Conservation (phyloP, 2,888 invertebrate species). For the Phengaris arion region DNA sequence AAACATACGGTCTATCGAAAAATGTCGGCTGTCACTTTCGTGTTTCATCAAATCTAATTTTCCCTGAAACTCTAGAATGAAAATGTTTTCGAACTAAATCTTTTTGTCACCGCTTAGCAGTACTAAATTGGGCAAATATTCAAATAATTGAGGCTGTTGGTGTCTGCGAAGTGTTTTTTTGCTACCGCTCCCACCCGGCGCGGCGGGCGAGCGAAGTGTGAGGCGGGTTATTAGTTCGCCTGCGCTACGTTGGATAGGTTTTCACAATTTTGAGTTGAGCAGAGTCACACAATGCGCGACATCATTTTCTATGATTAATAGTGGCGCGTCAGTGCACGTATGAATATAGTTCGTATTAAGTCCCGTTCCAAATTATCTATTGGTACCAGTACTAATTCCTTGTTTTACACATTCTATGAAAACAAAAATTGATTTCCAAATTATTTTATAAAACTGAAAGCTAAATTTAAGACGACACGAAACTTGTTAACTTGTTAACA, state of each 20-base stretch:
- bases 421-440: neutral
- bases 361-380: conserved; percentile 37
- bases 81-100: neutral
- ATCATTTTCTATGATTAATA: conserved; percentile 78
- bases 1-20: too few relatives aligned
- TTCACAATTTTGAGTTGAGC: conserved; percentile 74
- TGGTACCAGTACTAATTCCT: neutral
- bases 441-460: neutral
- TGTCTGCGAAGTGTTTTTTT: conserved; percentile 41
- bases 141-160: conserved; percentile 35
- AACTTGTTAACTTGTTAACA: too few relatives aligned
- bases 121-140: conserved; percentile 35
- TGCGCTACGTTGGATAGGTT: conserved; percentile 65
- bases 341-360: conserved; percentile 40
- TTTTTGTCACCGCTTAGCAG: conserved; percentile 30
- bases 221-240: conserved; percentile 71
- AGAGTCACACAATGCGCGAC: conserved; percentile 64
- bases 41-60: neutral
- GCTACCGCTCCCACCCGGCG: conserved; percentile 61
- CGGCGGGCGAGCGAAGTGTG: conserved; percentile 66
- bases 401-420: neutral
- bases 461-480: neutral
- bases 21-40: too few relatives aligned
- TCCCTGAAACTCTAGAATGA: neutral
- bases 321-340: conserved; percentile 50